phyloP scores from a whole-genome alignment of 2,113 vertebrate species.

The Aptenodytes patagonicus region DNA sequence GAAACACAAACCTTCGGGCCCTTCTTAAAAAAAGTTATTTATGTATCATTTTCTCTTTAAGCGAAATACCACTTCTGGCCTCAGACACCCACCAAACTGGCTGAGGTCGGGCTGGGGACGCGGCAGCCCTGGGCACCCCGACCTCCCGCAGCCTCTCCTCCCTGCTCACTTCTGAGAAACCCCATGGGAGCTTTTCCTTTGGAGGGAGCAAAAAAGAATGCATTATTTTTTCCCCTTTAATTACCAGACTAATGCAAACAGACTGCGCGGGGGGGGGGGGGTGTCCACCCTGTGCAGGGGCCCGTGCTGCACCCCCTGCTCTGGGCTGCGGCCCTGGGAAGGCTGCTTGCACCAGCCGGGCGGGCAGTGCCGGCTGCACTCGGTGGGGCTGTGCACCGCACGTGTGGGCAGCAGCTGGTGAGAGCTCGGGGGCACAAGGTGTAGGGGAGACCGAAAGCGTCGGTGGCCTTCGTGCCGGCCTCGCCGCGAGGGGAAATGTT shows the following conservation, averaged over 20 bases:
- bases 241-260: neutral
- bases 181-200: neutral
- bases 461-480: neutral
- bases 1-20: neutral
- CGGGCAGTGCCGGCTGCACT: neutral
- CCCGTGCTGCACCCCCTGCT: neutral
- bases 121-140: neutral
- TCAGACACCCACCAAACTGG: neutral
- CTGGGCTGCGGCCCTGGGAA: neutral
- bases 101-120: neutral
- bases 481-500: fast-evolving
- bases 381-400: neutral
- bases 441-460: neutral
- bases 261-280: neutral
- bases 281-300: neutral
- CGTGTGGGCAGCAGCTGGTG: fast-evolving
- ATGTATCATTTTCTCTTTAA: neutral
- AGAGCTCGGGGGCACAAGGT: neutral
- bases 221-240: neutral
- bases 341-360: neutral
- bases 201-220: fast-evolving
- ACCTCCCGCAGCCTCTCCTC: neutral
- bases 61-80: neutral
- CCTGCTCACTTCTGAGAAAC: neutral
- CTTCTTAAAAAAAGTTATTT: neutral